A percentile compares a stretch with the other conserved stretches of the same genome.
phyloP scores from a whole-genome alignment of 2,113 vertebrate species.

The Rattus rattus region DNA sequence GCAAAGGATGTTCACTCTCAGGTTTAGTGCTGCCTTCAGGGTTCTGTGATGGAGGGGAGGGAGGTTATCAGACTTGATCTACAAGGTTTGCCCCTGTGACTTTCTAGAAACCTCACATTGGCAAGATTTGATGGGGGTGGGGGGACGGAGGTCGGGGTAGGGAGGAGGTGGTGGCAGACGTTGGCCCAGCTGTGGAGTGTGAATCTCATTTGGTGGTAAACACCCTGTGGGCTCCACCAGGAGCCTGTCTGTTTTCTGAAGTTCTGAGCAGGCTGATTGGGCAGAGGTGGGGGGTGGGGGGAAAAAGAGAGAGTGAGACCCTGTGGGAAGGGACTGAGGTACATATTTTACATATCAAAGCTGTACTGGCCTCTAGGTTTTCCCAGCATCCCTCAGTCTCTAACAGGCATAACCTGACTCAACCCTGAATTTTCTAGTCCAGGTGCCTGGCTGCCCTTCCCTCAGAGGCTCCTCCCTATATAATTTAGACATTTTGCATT shows the following conservation, averaged over 20 bases:
- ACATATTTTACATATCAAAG: too few species aligned
- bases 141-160: neutral
- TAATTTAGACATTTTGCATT: too few species aligned
- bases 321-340: too few species aligned
- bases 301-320: neutral
- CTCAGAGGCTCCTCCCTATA: too few species aligned
- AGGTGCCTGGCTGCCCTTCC: too few species aligned
- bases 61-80: neutral
- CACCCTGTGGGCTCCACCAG: neutral
- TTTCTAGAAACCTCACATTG: neutral
- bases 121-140: neutral
- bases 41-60: neutral
- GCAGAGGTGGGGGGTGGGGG: rapidly evolving
- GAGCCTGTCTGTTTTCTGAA: neutral
- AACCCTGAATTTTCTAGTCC: too few species aligned
- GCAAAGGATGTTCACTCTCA: neutral
- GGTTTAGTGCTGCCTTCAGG: neutral
- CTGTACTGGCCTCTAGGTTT: too few species aligned
- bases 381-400: too few species aligned
- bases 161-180: neutral
- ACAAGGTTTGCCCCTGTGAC: neutral
- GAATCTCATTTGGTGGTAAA: neutral
- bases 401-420: too few species aligned
- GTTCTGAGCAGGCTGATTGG: neutral
- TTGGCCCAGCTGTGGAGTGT: neutral